Conservation (phyloP, 1,140 invertebrate genomes). For the Lanistes nyassanus region DNA sequence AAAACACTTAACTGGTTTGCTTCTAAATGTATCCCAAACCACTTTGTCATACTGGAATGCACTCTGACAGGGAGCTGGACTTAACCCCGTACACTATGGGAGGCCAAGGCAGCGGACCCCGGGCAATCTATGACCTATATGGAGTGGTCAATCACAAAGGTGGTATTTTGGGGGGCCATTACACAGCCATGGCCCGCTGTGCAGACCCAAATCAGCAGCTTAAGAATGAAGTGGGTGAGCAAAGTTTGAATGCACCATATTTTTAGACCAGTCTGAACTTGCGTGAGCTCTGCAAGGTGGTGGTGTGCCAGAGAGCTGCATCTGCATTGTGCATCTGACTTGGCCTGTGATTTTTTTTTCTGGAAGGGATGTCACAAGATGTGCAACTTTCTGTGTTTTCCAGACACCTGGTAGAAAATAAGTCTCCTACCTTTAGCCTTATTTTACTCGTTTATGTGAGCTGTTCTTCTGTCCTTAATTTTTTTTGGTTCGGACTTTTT, state of each 20-base stretch:
- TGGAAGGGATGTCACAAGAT: too few species aligned
- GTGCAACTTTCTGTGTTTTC: too few species aligned
- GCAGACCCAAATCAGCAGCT: conserved; percentile 43
- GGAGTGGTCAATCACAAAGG: conserved; percentile 72
- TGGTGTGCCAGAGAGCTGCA: not conserved
- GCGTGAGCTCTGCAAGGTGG: too few species aligned
- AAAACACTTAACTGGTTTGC: too few species aligned
- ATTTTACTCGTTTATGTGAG: too few species aligned
- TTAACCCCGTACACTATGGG: conserved; percentile 64
- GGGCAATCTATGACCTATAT: conserved; percentile 71
- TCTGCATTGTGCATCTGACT: not conserved
- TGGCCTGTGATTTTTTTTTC: not conserved
- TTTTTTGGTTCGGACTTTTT: too few species aligned
- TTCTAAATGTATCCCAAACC: too few species aligned
- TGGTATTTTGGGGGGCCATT: conserved; percentile 70
- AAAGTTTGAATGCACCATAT: too few species aligned
- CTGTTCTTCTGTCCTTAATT: too few species aligned
- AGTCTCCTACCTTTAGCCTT: too few species aligned
- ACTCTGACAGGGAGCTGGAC: conserved; percentile 64
- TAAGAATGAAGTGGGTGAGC: conserved; percentile 65
- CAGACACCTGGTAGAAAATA: too few species aligned
- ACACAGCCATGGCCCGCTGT: conserved; percentile 68
- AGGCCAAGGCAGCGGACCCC: conserved; percentile 30
- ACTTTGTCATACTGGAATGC: too few species aligned
- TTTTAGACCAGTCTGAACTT: not conserved